These are phyloP conservation scores for Rhingia rostrata DNA, from an alignment of 2,888 invertebrate genomes.

Conservation along the genomic window DNA sequence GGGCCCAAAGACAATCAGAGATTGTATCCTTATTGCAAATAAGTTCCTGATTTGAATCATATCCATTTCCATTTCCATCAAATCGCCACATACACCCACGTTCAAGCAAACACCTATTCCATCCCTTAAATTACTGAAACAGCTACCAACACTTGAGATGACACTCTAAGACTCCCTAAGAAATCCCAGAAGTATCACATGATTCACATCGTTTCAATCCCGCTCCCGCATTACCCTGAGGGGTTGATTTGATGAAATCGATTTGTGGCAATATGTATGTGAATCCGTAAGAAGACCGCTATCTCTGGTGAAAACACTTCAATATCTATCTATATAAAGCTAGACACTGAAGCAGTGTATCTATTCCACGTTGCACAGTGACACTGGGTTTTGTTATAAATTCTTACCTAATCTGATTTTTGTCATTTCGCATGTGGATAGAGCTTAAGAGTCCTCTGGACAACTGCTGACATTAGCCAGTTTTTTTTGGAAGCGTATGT, in stretches of 20 bases:
- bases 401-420: constrained; percentile 66
- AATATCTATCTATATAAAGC: no score
- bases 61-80: constrained; percentile 25
- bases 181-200: constrained; percentile 36
- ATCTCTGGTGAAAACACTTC: no score
- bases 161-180: constrained; percentile 45
- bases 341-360: constrained; percentile 12
- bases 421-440: constrained; percentile 19
- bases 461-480: constrained; percentile 55
- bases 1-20: constrained; percentile 55
- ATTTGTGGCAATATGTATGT: constrained; percentile 22
- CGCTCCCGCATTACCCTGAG: neutral
- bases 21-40: constrained; percentile 59
- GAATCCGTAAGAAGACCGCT: no score
- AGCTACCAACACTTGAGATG: constrained; percentile 54
- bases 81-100: neutral
- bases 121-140: constrained; percentile 40
- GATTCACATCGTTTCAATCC: constrained; percentile 2
- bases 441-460: constrained; percentile 30
- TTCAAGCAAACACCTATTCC: neutral
- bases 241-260: constrained; percentile 46
- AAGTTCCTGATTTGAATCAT: constrained; percentile 56
- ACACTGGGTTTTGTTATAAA: constrained; percentile 62
- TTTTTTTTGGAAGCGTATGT: constrained; percentile 12
- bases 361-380: constrained; percentile 39